Evolutionary conservation across 1,140 invertebrate genomes (phyloP).

Genomic region (Plodia interpunctella): DNA sequence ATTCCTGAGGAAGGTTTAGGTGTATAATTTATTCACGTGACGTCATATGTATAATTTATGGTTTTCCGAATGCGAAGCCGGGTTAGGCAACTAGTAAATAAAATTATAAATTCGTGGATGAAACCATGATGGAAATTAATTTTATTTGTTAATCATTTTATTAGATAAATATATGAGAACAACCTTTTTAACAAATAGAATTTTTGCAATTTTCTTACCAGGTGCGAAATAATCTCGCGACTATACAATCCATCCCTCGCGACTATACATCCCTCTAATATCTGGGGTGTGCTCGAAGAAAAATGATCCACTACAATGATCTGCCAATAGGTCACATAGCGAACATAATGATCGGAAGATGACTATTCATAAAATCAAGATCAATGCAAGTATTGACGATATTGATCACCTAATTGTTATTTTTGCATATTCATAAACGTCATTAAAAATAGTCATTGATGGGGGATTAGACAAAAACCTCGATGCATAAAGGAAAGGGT

Average conservation of each 20-base stretch:
- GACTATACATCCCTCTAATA: conserved; percentile 15
- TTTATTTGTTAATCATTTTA: no score
- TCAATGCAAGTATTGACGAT: conserved; percentile 29
- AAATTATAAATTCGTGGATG: no score
- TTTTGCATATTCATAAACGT: conserved; percentile 66
- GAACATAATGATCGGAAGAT: conserved; percentile 37
- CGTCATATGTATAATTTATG: no score
- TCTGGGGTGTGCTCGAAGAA: conserved; percentile 20
- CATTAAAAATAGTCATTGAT: conserved; percentile 31
- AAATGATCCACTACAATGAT: conserved; percentile 6
- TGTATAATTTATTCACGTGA: no score
- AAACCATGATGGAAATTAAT: no score
- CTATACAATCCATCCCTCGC: conserved; percentile 14
- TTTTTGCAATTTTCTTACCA: not conserved
- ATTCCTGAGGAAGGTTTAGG: no score
- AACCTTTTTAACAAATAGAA: no score
- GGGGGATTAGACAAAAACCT: conserved; percentile 16
- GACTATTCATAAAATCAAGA: conserved; percentile 42
- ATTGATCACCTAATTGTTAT: conserved; percentile 62
- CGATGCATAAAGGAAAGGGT: conserved; percentile 30
- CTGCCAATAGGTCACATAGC: not conserved
- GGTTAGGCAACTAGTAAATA: no score
- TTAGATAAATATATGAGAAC: no score
- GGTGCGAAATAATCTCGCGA: not conserved
- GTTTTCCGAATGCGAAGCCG: no score